Percentiles rank a stretch among this genome's conserved stretches.
phyloP scores from a whole-genome alignment of 2,113 vertebrate genomes.

The Entelurus aequoreus region DNA sequence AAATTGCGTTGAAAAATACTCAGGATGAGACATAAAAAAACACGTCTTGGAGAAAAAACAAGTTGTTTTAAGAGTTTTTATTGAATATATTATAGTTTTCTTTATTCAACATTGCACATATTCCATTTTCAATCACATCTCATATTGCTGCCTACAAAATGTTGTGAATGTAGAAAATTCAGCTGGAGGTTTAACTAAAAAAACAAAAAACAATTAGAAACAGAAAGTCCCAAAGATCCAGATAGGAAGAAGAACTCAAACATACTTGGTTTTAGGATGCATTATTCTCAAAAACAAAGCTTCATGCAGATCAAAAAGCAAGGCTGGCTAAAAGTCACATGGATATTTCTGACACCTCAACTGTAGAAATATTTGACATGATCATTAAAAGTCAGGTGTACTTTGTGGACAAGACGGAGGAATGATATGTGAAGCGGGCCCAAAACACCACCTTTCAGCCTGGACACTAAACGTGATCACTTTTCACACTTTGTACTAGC shows the following conservation, averaged over 20 bases:
- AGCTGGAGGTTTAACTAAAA: constrained; percentile 61
- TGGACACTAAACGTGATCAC: not conserved
- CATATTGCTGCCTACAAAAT: constrained; percentile 83
- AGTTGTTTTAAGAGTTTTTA: constrained; percentile 66
- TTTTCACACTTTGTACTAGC: constrained; percentile 1
- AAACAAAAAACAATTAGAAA: constrained; percentile 37
- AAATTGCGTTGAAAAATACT: too few species aligned
- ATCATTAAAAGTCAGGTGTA: constrained; percentile 33
- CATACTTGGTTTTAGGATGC: constrained; percentile 65
- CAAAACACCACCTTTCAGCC: not conserved
- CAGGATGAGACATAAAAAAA: not conserved
- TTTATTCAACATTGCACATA: constrained; percentile 80
- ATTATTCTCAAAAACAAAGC: constrained; percentile 70
- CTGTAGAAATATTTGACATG: constrained; percentile 67
- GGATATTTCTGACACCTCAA: constrained; percentile 61
- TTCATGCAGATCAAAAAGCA: constrained; percentile 75
- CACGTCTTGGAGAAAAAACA: constrained; percentile 1
- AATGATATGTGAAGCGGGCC: constrained; percentile 20
- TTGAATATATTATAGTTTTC: constrained; percentile 78
- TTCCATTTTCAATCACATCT: constrained; percentile 78
- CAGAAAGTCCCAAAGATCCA: constrained; percentile 62
- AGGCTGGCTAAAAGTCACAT: constrained; percentile 65
- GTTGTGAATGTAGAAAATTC: constrained; percentile 78
- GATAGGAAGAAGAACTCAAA: constrained; percentile 62
- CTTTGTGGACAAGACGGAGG: constrained; percentile 10